Percentiles rank a stretch among this genome's conserved stretches.
Conservation (phyloP, 2,113 vertebrate genomes). For the Callospermophilus lateralis region DNA sequence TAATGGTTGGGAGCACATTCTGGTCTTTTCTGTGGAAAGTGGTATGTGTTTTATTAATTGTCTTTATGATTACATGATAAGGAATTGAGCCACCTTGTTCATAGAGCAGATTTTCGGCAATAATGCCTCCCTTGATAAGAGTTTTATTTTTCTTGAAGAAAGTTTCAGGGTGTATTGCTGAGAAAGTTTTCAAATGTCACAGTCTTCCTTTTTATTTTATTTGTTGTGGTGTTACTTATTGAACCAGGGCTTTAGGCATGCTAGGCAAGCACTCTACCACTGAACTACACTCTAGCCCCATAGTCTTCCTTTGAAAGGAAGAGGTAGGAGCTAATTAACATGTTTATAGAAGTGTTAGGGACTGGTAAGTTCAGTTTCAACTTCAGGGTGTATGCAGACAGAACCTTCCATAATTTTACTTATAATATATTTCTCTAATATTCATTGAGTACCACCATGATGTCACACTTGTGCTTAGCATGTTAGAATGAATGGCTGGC, state of each 20-base stretch:
- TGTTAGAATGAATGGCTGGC: no score
- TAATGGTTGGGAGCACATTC: background rate
- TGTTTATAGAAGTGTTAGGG: no score
- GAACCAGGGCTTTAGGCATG: no score
- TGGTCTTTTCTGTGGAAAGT: background rate
- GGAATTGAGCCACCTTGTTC: background rate
- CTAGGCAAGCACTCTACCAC: no score
- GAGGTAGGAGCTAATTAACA: background rate
- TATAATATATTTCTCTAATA: no score
- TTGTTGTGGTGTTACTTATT: no score
- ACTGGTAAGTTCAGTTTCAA: no score
- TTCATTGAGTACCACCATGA: no score
- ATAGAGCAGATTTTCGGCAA: background rate
- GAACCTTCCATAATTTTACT: no score
- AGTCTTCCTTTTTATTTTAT: background rate
- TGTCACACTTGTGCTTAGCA: no score
- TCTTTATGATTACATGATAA: constrained; percentile 54
- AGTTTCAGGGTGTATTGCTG: background rate
- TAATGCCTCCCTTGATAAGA: background rate
- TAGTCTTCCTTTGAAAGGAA: constrained; percentile 39
- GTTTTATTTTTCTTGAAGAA: constrained; percentile 48
- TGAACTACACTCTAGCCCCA: background rate
- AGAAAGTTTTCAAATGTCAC: constrained; percentile 34
- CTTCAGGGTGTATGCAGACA: no score
- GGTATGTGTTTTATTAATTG: background rate